These are phyloP conservation scores for Caenorhabditis imperialis DNA, from an alignment of 2,888 invertebrate species.

Conservation along the genomic window DNA sequence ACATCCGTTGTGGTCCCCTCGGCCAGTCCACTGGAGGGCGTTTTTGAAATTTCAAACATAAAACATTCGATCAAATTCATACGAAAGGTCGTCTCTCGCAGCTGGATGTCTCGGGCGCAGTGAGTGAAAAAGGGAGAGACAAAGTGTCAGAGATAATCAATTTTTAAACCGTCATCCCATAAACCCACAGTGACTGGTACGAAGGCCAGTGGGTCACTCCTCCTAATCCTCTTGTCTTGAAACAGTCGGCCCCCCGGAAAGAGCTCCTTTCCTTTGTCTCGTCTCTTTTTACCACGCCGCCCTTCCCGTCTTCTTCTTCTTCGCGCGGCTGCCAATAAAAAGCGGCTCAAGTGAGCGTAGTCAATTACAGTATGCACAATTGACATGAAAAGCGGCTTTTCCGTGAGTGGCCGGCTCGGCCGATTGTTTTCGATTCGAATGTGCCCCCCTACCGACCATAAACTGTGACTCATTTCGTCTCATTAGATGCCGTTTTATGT, in stretches of 20 bases:
- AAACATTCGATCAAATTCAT: too few species aligned
- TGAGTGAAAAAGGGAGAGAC: too few species aligned
- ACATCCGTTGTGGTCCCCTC: too few species aligned
- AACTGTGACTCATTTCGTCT: slow-evolving; percentile 45
- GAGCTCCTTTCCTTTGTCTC: neutral
- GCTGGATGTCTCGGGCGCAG: too few species aligned
- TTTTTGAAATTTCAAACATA: too few species aligned
- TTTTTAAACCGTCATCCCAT: slow-evolving; percentile 43
- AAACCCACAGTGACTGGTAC: slow-evolving; percentile 39
- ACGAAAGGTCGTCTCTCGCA: too few species aligned
- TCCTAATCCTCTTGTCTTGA: slow-evolving; percentile 5
- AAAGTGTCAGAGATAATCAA: slow-evolving; percentile 46
- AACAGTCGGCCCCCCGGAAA: slow-evolving; percentile 10
- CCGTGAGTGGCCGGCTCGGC: neutral
- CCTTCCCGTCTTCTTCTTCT: slow-evolving; percentile 11
- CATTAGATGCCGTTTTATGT: slow-evolving; percentile 39
- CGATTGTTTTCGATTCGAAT: neutral
- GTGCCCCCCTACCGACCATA: slow-evolving; percentile 34
- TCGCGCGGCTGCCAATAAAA: slow-evolving; percentile 16
- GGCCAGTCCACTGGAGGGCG: too few species aligned
- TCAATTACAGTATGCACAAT: slow-evolving; percentile 48
- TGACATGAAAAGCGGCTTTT: slow-evolving; percentile 23
- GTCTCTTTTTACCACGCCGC: neutral
- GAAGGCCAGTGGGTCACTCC: slow-evolving; percentile 47
- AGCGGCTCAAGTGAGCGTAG: slow-evolving; percentile 50